phyloP scores from a whole-genome alignment of 2,113 vertebrate genomes.

The Macaca nemestrina region DNA sequence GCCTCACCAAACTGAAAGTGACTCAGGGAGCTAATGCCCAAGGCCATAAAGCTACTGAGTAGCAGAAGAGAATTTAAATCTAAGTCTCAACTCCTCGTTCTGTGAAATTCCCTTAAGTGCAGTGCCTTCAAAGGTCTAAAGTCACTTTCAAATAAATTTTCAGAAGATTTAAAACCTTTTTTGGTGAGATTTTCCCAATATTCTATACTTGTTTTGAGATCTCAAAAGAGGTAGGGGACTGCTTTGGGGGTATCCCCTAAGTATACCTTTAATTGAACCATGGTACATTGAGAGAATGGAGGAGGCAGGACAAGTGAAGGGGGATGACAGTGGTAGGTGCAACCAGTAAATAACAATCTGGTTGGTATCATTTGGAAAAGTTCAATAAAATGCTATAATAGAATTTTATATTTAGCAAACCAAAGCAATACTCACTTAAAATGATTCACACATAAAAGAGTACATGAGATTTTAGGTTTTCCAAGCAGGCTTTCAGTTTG shows the following conservation, averaged over 20 bases:
- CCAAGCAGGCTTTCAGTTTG: not conserved
- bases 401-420: conserved; percentile 3
- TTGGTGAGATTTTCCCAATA: not conserved
- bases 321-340: not conserved
- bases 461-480: not conserved
- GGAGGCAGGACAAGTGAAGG: not conserved
- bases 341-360: not conserved
- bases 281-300: not conserved
- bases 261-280: not conserved
- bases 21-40: not conserved
- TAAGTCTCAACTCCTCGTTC: not conserved
- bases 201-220: not conserved
- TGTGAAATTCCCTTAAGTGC: not conserved
- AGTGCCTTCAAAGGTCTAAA: not conserved
- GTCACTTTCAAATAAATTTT: not conserved
- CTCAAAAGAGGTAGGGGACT: not conserved
- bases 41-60: not conserved
- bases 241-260: not conserved
- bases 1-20: not conserved
- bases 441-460: not conserved
- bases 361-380: not conserved
- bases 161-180: not conserved
- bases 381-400: not conserved
- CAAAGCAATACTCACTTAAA: not conserved
- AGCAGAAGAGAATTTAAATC: not conserved